Evolutionary conservation across 2,888 invertebrate genomes (phyloP), one percentile per base, ranked within the genome.

Genomic region (Tipula unca): DNA sequence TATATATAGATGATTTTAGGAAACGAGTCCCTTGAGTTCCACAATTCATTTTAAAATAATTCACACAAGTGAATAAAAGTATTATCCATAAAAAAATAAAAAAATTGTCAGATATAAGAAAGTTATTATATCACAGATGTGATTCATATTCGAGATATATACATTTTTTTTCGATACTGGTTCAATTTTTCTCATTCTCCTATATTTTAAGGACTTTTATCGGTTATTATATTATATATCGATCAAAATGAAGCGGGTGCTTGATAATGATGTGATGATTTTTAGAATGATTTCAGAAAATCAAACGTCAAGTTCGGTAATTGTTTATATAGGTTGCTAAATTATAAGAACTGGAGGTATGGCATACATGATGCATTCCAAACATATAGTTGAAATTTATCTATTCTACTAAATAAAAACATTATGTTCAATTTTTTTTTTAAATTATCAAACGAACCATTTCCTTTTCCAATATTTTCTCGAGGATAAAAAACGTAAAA

Each of bases 1-100:
- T n/a, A n/a, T n/a, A n/a, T n/a, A n/a, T 69, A 25, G 69, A 25
- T 69, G 69, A 69, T 69, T 69, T 25, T 25, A 69, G 69, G 25
- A 69, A 69, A 69, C 69, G 69, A 69, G 69, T 69, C 69, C 69
- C 69, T 69, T 10, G 69, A 69, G 69, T 69, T 69, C 69, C 8
- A 69, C 69, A 69, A 69, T 69, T 69, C 69, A 69, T 69, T 69
- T 69, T 69, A 69, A 69, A 69, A 69, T 69, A 69, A 69, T 69
- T 69, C 69, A 69, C 69, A 69, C 69, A 69, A 69, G 69, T 69
- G 69, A 25, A 69, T 69, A 69, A 69, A 69, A 69, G 69, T 69
- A 69, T 13, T 25, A 69, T 69, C 48, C 48, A 17, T 3, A 48
- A 17, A 48, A 48, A 48, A 48, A 17, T 17, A 48, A 17, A 48